These are phyloP conservation scores for Drosophila histrio DNA, from an alignment of 2,888 invertebrate genomes.

Conservation along the genomic window DNA sequence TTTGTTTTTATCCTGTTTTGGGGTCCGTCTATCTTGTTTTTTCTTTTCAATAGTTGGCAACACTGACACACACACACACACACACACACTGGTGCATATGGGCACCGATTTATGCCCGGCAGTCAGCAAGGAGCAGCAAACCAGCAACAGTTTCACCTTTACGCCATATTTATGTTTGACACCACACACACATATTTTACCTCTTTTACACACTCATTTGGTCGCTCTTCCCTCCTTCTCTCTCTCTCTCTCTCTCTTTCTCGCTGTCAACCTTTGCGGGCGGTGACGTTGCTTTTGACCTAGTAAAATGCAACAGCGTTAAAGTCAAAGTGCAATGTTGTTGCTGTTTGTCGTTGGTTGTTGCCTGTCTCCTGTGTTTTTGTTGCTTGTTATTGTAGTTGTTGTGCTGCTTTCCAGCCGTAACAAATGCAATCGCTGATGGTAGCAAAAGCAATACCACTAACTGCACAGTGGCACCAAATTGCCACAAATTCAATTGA, in stretches of 20 bases:
- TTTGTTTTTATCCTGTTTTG: too few relatives aligned
- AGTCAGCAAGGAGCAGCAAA: conserved; percentile 55
- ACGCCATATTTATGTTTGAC: conserved; percentile 76
- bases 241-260: neutral
- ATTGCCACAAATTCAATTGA: neutral
- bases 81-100: neutral
- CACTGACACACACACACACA: conserved; percentile 22
- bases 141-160: conserved; percentile 76
- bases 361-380: conserved; percentile 5
- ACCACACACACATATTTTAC: conserved; percentile 35
- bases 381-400: conserved; percentile 16
- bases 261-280: conserved; percentile 37
- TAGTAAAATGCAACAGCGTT: conserved; percentile 78
- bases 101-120: conserved; percentile 65
- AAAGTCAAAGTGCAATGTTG: conserved; percentile 75
- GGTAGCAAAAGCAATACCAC: conserved; percentile 23
- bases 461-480: conserved; percentile 30
- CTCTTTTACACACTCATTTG: conserved; percentile 6
- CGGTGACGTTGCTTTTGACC: conserved; percentile 75
- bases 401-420: conserved; percentile 13
- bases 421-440: conserved; percentile 59
- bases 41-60: too few relatives aligned
- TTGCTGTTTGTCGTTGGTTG: conserved; percentile 17
- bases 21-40: too few relatives aligned
- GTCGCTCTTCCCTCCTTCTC: neutral